A percentile compares a stretch with the other conserved stretches of the same genome.
Evolutionary conservation across 2,888 invertebrate genomes (phyloP).

Genomic region (Chrysolina americana): DNA sequence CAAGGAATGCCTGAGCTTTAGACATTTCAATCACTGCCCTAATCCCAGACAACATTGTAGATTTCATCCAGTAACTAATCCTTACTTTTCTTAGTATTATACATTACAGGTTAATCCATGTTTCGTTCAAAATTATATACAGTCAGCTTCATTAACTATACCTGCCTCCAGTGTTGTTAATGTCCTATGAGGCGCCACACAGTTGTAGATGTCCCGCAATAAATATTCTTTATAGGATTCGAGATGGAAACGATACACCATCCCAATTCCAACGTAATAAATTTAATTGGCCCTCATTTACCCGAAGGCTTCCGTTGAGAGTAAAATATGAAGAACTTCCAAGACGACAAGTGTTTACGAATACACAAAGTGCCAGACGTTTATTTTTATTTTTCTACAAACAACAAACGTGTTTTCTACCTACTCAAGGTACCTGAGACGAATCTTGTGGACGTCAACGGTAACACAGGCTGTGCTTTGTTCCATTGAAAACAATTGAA

Average conservation of each 20-base stretch:
- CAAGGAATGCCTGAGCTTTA: too few relatives aligned
- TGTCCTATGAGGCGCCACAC: neutral
- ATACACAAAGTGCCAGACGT: neutral
- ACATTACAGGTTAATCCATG: too few relatives aligned
- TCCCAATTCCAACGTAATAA: neutral
- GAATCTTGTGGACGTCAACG: neutral
- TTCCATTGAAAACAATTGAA: constrained; percentile 6
- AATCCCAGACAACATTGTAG: too few relatives aligned
- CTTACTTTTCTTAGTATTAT: too few relatives aligned
- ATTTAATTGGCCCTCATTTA: constrained; percentile 13
- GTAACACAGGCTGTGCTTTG: neutral
- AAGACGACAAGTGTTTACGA: neutral
- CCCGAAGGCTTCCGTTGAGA: neutral
- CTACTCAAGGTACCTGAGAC: neutral
- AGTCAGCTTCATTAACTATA: too few relatives aligned
- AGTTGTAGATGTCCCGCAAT: neutral
- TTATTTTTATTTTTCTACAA: neutral
- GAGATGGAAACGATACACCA: neutral
- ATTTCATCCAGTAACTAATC: too few relatives aligned
- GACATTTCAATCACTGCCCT: too few relatives aligned
- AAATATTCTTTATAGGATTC: neutral
- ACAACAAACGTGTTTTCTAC: constrained; percentile 6
- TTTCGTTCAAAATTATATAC: too few relatives aligned
- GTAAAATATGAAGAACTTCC: neutral
- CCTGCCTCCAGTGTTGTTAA: neutral